Evolutionary conservation across 1,140 invertebrate genomes (phyloP), one percentile per base, ranked within the genome.

Genomic region (Drosophila subpulchrella): DNA sequence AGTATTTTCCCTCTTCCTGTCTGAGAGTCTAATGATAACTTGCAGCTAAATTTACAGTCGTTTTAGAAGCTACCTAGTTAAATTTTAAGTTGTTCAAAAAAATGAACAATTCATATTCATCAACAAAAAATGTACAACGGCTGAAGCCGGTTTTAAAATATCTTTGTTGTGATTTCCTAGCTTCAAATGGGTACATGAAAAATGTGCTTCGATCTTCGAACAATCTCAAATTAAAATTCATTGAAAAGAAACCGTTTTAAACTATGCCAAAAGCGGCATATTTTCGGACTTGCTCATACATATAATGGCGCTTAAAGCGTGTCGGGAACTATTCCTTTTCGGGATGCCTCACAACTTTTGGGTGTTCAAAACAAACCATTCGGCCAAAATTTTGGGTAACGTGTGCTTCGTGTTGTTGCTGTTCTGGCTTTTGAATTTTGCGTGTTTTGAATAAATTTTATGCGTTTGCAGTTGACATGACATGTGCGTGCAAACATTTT

Each of bases 391-490:
- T 86, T 86, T 81, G 63, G 82, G 41, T 73, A 75, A 55, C 71
- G 66, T 78, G 79, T 79, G 74, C 65, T 78, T 65, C 58, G 73
- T 73, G 81, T 78, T 75, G 78, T 68, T 83, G 71, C 51, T 75
- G 36, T 58, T 44, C 42, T 54, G 81, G 78, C 70, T 70, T 73
- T 79, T 78, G 81, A 74, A 63, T 67, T 80, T 89, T 84, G 84
- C 84, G 84, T 88, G 84, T 88, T 89, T 73, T 63, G 84, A 82
- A 89, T 89, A 89, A 89, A 89, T 83, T 84, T 88, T 84, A 89
- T 88, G 84, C 84, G 84, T 88, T 88, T 84, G 76, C 81, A 88
- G 84, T 89, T 89, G 84, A 88, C 84, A 88, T 88, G 84, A 88
- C 84, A 88, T 89, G 84, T 88, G 84, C 84, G 84, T 88, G 84